Percentiles rank a stretch among this genome's conserved stretches.
phyloP scores from a whole-genome alignment of 2,888 invertebrate genomes.

The Itoplectis maculator region DNA sequence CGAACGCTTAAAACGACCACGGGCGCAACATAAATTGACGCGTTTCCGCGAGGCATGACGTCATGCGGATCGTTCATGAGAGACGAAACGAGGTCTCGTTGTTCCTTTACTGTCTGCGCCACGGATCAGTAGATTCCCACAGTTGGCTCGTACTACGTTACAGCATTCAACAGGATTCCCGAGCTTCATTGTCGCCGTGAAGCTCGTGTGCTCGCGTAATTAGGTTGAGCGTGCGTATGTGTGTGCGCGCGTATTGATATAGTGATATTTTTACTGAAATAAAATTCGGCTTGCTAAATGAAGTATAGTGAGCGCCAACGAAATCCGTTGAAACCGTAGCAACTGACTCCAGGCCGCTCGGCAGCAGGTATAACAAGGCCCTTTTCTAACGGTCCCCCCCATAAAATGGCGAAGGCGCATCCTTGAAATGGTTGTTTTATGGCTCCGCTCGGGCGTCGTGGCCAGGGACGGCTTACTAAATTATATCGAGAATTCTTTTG shows the following conservation, averaged over 20 bases:
- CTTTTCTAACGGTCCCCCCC: constrained; percentile 52
- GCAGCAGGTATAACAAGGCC: constrained; percentile 58
- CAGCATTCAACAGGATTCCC: constrained; percentile 44
- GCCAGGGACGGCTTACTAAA: constrained; percentile 42
- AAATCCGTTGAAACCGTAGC: constrained; percentile 13
- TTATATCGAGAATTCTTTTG: not conserved
- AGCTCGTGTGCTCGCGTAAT: constrained; percentile 11
- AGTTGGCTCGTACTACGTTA: constrained; percentile 44
- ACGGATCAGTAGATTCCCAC: constrained; percentile 74
- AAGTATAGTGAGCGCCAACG: constrained; percentile 4
- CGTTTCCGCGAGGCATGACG: constrained; percentile 82
- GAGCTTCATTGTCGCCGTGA: constrained; percentile 7
- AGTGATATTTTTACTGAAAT: not conserved
- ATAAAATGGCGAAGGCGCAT: constrained; percentile 58
- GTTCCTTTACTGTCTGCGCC: constrained; percentile 73
- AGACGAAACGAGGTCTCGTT: constrained; percentile 74
- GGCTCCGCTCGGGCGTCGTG: constrained; percentile 33
- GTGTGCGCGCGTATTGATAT: not conserved
- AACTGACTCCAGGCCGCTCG: not conserved
- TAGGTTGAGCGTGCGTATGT: not conserved
- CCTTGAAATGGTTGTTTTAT: constrained; percentile 56
- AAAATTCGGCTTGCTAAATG: constrained; percentile 11
- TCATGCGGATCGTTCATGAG: constrained; percentile 75
- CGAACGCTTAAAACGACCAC: constrained; percentile 58
- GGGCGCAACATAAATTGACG: constrained; percentile 76